These are phyloP conservation scores for Phalacrocorax pelagicus DNA, from an alignment of 2,113 vertebrate genomes.

Conservation along the genomic window DNA sequence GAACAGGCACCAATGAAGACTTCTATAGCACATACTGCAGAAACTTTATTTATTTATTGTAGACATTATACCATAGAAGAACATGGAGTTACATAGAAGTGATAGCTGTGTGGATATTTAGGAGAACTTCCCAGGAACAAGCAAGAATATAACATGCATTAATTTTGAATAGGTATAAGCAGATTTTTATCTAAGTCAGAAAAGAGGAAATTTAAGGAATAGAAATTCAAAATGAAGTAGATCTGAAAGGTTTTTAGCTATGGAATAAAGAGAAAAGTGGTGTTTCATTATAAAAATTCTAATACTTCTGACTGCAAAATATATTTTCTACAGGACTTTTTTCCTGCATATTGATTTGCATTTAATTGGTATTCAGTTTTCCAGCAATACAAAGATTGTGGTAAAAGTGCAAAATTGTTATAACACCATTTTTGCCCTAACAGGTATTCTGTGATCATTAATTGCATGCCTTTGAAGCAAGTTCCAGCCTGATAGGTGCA, in stretches of 20 bases:
- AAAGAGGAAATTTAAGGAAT: background rate
- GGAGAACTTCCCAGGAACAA: background rate
- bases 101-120: background rate
- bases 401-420: background rate
- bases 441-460: background rate
- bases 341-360: background rate
- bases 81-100: background rate
- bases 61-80: background rate
- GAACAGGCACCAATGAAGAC: background rate
- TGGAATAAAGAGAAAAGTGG: background rate
- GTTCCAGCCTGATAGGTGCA: background rate
- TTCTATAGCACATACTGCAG: background rate
- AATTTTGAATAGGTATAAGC: background rate
- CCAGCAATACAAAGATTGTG: background rate
- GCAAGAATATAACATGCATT: background rate
- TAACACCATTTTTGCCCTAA: background rate
- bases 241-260: background rate
- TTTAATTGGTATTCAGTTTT: background rate
- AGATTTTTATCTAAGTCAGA: background rate
- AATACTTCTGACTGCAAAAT: background rate
- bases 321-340: background rate
- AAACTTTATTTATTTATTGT: background rate
- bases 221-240: background rate
- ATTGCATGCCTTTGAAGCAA: background rate
- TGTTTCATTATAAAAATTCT: background rate